phyloP scores from a whole-genome alignment of 2,888 invertebrate genomes.

The Eueremaeus valkanovi region DNA sequence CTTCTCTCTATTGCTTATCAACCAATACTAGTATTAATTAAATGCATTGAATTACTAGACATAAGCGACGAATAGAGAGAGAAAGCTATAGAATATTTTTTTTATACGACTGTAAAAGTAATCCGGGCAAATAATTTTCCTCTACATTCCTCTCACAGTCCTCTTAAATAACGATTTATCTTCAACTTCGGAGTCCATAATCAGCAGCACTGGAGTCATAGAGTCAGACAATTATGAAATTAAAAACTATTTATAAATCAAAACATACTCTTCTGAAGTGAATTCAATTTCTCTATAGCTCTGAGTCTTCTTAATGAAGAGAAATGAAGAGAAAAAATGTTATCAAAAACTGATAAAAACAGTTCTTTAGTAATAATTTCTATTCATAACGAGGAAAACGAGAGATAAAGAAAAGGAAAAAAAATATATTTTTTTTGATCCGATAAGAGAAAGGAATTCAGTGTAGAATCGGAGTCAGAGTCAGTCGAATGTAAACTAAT shows the following conservation, averaged over 20 bases:
- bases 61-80: background rate
- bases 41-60: slow-evolving; percentile 6
- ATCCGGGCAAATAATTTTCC: background rate
- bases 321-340: background rate
- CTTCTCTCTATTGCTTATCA: background rate
- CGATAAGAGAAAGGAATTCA: background rate
- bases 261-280: too few species aligned
- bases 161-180: background rate
- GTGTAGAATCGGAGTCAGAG: background rate
- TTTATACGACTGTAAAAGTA: too few species aligned
- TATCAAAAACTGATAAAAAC: background rate
- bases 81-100: too few species aligned
- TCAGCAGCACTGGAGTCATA: background rate
- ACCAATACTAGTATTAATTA: background rate
- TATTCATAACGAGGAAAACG: background rate
- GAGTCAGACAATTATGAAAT: background rate
- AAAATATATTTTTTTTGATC: background rate
- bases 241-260: background rate
- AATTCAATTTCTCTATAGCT: background rate
- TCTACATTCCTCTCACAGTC: background rate
- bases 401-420: background rate
- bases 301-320: background rate
- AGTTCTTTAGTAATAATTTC: background rate
- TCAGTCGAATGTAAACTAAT: background rate
- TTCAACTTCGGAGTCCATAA: background rate